Base-by-base conservation (phyloP, 2,888 invertebrate species). In the Rhamnusium bicolor region DNA sequence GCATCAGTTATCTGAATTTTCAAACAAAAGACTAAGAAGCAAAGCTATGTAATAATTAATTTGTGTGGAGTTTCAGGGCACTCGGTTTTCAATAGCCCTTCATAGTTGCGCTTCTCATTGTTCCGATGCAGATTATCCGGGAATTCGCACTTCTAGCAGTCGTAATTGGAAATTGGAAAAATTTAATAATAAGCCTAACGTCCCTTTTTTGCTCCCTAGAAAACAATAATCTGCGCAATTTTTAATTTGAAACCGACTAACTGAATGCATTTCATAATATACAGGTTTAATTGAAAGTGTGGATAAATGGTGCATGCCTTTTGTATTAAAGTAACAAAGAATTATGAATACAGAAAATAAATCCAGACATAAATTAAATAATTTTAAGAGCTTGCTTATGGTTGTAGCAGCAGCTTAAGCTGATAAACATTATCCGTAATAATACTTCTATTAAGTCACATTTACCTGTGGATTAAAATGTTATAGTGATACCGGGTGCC, bases 141-240 rank as follows among this genome's bases (percentile, higher is more conserved):
- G 27, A 19, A n/a, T 24, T 14, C 24, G 24, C 54, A 24, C 54
- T n/a, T 24, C 24, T 6, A 51, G 51, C 51, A 18, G 51, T 19
- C 19, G 12, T 58, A 58, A 58, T 58, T 58, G 58, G 24, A 29
- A 14, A 16, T 32, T n/a, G n/a, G 58, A 58, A 32, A 32, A 58
- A 32, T 58, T 29, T 32, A 24, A 58, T 58, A 56, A 56, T 27
- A 16, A n/a, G 6, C 12, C 53, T 21, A 53, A 54, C n/a, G 10
- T 14, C 24, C 5, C 54, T 24, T 27, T 14, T 29, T 56, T 16
- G 29, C 10, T 27, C 27, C 32, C 27, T 16, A 8, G 32, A n/a
- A n/a, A n/a, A 40, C n/a, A 40, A 40, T 40, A n/a, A 16, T 10
- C 29, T 14, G 16, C 8, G 16, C 58, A 16, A 10, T 29, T 29